These are phyloP conservation scores for Xenus cinereus DNA, from an alignment of 2,113 vertebrate species.

Conservation along the genomic window DNA sequence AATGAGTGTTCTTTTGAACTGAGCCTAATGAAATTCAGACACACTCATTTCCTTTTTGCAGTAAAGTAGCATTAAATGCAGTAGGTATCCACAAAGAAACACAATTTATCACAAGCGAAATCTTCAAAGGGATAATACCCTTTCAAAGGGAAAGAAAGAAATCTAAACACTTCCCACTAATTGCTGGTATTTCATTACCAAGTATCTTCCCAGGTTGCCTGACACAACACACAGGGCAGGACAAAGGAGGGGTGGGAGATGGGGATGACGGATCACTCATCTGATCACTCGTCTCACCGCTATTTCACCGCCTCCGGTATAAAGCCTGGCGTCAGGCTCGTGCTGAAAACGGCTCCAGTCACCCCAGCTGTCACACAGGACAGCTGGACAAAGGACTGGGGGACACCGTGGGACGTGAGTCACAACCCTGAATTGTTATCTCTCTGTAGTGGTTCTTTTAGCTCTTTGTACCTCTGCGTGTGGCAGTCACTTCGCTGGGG, in stretches of 20 bases:
- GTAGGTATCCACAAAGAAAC: not conserved
- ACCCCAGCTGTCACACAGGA: not conserved
- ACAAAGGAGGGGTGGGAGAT: not conserved
- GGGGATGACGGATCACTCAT: not conserved
- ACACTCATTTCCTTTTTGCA: not conserved
- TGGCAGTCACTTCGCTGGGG: not conserved
- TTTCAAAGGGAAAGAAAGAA: not conserved
- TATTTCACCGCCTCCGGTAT: not conserved
- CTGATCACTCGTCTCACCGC: conserved; percentile 1
- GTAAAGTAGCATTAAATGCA: not conserved
- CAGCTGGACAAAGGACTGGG: not conserved
- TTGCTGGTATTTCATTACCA: conserved; percentile 11
- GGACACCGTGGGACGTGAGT: not conserved
- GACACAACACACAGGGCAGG: not conserved
- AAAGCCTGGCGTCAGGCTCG: not conserved
- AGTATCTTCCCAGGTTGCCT: not conserved
- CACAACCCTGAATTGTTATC: not conserved
- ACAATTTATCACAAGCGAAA: not conserved
- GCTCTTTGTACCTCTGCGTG: not conserved
- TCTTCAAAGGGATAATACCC: not conserved
- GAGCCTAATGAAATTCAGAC: not conserved
- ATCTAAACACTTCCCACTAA: conserved; percentile 15
- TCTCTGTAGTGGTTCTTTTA: not conserved
- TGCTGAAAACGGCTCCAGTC: not conserved
- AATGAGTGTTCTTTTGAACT: not conserved